Base-by-base conservation (phyloP, 2,888 invertebrate species). In the Gerosis bhagava region DNA sequence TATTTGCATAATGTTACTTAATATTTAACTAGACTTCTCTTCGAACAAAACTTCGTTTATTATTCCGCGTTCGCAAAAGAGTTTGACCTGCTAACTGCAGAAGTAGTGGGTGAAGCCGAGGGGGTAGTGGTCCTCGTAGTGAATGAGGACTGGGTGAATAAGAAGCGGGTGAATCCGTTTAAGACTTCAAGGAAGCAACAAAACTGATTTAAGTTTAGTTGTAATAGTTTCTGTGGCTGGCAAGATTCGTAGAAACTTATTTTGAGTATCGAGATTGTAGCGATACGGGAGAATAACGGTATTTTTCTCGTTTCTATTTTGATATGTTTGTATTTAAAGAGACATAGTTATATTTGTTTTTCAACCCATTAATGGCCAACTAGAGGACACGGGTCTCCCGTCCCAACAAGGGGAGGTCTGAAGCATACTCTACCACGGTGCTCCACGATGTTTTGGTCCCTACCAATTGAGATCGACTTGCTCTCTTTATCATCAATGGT, bases 131-230 rank as follows among this genome's bases (percentile, higher is more conserved):
- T 8, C 10, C 6, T n/a, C 25, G 25, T 3, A 10, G 13, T 1
- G 11, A 7, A 7, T 17, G 19, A 11, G 1, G 12, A 22, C 6
- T 31, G 15, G 29, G 12, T 31, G 32, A 17, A 31, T 56, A 51
- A 54, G 54, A 57, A 55, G 10, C 32, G 34, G 16, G 12, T 36
- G 58, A 58, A 59, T 60, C 62, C 59, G 56, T 65, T 60, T 62
- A 59, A 63, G 63, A 63, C 63, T 51, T 58, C 62, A 67, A 24
- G 41, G 24, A 31, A 57, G 65, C 63, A 72, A 74, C 75, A 73
- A 76, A 77, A 78, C 77, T 78, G 77, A 79, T 80, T 77, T 73
- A 79, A 78, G 74, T 80, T 79, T 74, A 59, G 63, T 69, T 49
- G 71, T 73, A 75, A 77, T 75, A 77, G 79, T 79, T 78, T 75